Evolutionary conservation across 2,797 vertebrate species (phyloP).

Genomic region (Tenualosa ilisha): DNA sequence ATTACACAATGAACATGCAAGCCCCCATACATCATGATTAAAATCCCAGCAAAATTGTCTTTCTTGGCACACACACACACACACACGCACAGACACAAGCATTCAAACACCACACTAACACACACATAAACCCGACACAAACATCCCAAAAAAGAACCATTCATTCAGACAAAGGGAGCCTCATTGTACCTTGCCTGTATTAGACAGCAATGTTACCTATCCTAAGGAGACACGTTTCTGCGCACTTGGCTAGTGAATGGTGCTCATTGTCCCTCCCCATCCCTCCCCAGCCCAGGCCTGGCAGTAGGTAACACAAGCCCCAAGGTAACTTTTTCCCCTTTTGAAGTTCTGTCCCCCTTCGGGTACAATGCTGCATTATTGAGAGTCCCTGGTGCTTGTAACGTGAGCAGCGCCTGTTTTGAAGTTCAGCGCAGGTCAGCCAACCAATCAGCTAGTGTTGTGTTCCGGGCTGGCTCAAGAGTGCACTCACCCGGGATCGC

Average conservation of each 20-base stretch:
- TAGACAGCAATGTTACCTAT: neutral
- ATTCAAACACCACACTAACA: neutral
- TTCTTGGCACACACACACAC: neutral
- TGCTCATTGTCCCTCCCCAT: neutral
- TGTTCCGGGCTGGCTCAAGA: neutral
- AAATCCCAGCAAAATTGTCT: no score
- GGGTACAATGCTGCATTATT: slow-evolving; percentile 12
- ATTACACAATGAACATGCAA: no score
- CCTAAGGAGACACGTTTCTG: neutral
- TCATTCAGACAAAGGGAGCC: neutral
- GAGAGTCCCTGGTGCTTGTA: neutral
- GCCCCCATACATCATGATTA: no score
- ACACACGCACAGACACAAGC: neutral
- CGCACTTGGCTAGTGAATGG: neutral
- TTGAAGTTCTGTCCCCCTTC: neutral
- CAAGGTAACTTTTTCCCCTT: slow-evolving; percentile 7
- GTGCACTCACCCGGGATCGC: slow-evolving; percentile 71
- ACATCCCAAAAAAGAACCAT: neutral
- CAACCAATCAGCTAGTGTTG: neutral
- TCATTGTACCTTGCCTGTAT: neutral
- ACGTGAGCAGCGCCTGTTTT: neutral
- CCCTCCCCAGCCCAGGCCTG: neutral
- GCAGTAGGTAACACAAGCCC: neutral
- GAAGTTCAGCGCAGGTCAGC: neutral
- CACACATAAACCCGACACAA: neutral